phyloP scores from a whole-genome alignment of 2,797 vertebrate species.

The Manis crassicaudata region DNA sequence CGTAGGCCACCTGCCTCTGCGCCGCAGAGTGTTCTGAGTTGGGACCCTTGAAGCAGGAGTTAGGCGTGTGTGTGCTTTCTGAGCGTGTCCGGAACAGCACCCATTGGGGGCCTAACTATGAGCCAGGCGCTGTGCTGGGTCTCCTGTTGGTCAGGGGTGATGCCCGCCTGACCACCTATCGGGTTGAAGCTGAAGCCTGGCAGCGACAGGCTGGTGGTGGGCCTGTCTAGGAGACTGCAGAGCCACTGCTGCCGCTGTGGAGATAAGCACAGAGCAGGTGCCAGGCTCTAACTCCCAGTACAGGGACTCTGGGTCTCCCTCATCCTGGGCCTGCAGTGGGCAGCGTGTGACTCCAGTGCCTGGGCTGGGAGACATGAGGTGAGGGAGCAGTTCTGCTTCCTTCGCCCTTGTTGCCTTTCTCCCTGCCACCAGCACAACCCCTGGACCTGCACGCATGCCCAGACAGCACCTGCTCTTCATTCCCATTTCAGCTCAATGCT shows the following conservation, averaged over 20 bases:
- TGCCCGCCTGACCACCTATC: neutral
- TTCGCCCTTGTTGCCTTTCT: neutral
- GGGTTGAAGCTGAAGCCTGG: neutral
- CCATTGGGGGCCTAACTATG: fast-evolving
- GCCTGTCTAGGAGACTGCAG: neutral
- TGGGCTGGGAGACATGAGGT: neutral
- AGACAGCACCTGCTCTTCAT: neutral
- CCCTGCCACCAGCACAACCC: neutral
- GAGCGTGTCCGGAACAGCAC: fast-evolving
- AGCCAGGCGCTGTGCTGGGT: neutral
- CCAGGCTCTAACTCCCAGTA: neutral
- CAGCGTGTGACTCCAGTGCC: fast-evolving
- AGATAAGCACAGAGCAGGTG: no score
- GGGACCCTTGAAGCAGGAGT: neutral
- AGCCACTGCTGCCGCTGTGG: neutral
- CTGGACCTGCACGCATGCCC: fast-evolving
- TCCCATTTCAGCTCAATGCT: fast-evolving
- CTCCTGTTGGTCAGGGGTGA: neutral
- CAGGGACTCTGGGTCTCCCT: neutral
- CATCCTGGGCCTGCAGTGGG: neutral
- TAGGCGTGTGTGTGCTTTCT: neutral
- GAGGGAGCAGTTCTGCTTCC: neutral
- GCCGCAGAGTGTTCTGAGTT: no score
- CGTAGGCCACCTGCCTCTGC: neutral
- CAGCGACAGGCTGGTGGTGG: neutral